Conservation (phyloP, 2,888 invertebrate genomes). For the Cheilosia pagana region DNA sequence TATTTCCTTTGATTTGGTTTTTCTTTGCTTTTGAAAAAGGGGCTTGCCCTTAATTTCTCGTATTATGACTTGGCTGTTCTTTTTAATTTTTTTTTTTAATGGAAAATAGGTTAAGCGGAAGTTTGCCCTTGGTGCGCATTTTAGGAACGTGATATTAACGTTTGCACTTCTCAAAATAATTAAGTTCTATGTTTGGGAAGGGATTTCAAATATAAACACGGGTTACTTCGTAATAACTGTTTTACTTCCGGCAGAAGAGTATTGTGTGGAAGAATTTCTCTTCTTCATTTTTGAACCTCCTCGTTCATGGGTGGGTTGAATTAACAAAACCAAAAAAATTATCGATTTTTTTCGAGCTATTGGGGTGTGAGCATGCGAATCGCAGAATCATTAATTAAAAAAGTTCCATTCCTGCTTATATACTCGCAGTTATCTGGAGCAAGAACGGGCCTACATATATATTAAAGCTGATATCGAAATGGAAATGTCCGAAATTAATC, state of each 20-base stretch:
- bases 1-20: conserved; percentile 56
- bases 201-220: conserved; percentile 13
- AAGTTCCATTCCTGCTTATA: neutral
- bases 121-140: conserved; percentile 63
- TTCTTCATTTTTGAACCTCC: neutral
- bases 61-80: conserved; percentile 28
- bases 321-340: neutral
- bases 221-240: neutral
- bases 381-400: conserved; percentile 50
- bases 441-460: neutral
- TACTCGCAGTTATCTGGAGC: conserved; percentile 36
- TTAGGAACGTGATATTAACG: conserved; percentile 6
- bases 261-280: neutral
- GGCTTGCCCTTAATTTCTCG: conserved; percentile 45
- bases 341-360: conserved; percentile 42
- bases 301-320: conserved; percentile 20
- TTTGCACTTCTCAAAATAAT: conserved; percentile 16
- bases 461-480: conserved; percentile 24
- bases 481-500: conserved; percentile 45
- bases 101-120: conserved; percentile 63
- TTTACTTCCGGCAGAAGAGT: neutral
- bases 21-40: conserved; percentile 42
- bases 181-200: conserved; percentile 27
- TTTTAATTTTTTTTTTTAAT: conserved; percentile 40
- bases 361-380: conserved; percentile 6